A percentile compares a stretch with the other conserved stretches of the same genome.
These are phyloP conservation scores for Ptilodon capucinus DNA, from an alignment of 2,888 invertebrate genomes.

Conservation along the genomic window DNA sequence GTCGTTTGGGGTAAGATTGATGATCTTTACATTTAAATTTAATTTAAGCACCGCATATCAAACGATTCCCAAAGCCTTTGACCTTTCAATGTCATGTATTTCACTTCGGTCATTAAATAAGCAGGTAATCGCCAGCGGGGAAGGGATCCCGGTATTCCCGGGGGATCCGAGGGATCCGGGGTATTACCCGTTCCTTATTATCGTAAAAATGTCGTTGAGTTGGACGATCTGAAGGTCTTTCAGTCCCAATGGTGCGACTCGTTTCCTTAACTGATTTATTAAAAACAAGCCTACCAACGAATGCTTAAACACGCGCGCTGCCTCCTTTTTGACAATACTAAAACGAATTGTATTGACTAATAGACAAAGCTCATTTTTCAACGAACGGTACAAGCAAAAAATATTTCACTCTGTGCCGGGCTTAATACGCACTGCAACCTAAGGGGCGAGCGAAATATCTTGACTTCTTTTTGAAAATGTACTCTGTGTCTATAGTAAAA, in stretches of 20 bases:
- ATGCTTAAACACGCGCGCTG: no score
- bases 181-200: conserved; percentile 20
- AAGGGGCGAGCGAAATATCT: no score
- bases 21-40: no score
- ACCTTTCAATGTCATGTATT: conserved; percentile 9
- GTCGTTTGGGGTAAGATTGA: no score
- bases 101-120: conserved; percentile 27
- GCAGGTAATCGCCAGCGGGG: conserved; percentile 39
- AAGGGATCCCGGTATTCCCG: conserved; percentile 25
- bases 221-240: conserved; percentile 26
- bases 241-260: conserved; percentile 16
- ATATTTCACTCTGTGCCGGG: no score
- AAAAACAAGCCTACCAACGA: not conserved
- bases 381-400: no score
- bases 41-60: not conserved
- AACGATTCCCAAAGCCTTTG: not conserved
- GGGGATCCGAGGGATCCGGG: conserved; percentile 15
- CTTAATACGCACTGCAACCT: no score
- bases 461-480: no score
- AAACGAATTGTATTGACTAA: no score
- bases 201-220: conserved; percentile 28
- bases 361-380: no score
- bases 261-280: not conserved
- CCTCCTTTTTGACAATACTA: no score
- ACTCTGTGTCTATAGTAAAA: no score